These are phyloP conservation scores for Folsomia candida DNA, from an alignment of 2,888 invertebrate genomes.

Conservation along the genomic window DNA sequence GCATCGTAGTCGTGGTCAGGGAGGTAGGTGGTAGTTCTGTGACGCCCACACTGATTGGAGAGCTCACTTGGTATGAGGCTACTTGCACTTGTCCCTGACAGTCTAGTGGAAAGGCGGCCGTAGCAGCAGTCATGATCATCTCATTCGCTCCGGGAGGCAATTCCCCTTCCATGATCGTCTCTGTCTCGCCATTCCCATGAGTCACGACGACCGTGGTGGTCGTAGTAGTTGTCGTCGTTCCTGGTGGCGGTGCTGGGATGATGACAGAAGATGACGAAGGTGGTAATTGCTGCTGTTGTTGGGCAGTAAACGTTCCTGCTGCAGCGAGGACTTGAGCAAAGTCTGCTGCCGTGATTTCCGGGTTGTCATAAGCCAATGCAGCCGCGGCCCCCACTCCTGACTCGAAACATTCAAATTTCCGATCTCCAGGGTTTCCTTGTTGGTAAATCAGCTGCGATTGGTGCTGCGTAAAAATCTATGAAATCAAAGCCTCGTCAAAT, in stretches of 20 bases:
- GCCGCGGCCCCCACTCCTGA: background rate
- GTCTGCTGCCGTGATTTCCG: conserved; percentile 33
- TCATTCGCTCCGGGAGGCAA: conserved; percentile 48
- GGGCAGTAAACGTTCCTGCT: conserved; percentile 8
- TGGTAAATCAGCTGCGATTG: conserved; percentile 40
- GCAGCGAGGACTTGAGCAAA: conserved; percentile 44
- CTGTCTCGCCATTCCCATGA: conserved; percentile 49
- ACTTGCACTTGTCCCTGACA: conserved; percentile 45
- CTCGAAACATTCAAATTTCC: conserved; percentile 29
- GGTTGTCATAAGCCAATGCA: conserved; percentile 30
- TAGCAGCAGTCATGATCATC: conserved; percentile 47
- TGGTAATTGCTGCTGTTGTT: background rate
- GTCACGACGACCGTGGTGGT: conserved; percentile 50
- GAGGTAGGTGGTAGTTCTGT: conserved; percentile 30
- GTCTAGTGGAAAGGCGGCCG: conserved; percentile 46
- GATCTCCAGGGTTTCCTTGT: conserved; percentile 40
- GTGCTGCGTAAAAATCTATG: conserved; percentile 46
- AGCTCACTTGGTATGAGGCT: conserved; percentile 42
- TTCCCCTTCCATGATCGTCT: conserved; percentile 50
- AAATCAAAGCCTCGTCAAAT: conserved; percentile 16
- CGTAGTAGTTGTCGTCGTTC: conserved; percentile 46
- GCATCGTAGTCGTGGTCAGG: conserved; percentile 51
- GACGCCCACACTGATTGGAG: conserved; percentile 40
- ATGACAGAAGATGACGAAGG: background rate
- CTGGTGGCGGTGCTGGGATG: conserved; percentile 11